Conservation (phyloP, 2,888 invertebrate genomes). For the Papilio demoleus region DNA sequence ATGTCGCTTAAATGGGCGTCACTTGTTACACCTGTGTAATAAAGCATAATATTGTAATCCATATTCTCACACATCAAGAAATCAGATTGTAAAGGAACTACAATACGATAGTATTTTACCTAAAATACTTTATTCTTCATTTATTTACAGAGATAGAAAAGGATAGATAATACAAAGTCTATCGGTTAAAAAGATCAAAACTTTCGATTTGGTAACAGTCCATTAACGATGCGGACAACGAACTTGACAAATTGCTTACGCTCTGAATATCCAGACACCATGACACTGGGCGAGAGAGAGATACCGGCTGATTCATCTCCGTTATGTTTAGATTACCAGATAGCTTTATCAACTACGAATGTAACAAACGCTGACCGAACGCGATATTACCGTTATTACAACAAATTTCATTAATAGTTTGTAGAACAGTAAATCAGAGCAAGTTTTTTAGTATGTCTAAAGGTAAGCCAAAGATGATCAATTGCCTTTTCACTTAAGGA, state of each 20-base stretch:
- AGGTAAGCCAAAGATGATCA: neutral
- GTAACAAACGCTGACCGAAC: slow-evolving; percentile 57
- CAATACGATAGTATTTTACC: neutral
- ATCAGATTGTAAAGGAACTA: neutral
- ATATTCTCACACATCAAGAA: neutral
- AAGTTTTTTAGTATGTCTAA: neutral
- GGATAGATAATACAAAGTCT: slow-evolving; percentile 45
- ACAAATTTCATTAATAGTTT: neutral
- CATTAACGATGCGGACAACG: slow-evolving; percentile 76
- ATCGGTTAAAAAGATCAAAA: slow-evolving; percentile 38
- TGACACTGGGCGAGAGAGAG: slow-evolving; percentile 67
- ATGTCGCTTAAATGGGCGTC: slow-evolving; percentile 1
- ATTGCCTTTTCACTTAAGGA: neutral
- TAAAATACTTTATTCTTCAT: neutral
- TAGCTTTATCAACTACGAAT: slow-evolving; percentile 72
- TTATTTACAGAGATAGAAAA: slow-evolving; percentile 44
- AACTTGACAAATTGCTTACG: slow-evolving; percentile 82
- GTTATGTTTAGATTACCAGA: slow-evolving; percentile 74
- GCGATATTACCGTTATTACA: slow-evolving; percentile 29
- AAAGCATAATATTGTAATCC: neutral
- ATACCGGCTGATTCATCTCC: slow-evolving; percentile 73
- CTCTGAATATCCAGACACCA: slow-evolving; percentile 80
- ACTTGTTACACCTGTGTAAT: neutral
- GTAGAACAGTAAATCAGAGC: neutral
- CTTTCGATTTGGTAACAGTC: slow-evolving; percentile 54